Conservation (phyloP, 2,797 vertebrate species). For the Tenualosa thibaudeaui region DNA sequence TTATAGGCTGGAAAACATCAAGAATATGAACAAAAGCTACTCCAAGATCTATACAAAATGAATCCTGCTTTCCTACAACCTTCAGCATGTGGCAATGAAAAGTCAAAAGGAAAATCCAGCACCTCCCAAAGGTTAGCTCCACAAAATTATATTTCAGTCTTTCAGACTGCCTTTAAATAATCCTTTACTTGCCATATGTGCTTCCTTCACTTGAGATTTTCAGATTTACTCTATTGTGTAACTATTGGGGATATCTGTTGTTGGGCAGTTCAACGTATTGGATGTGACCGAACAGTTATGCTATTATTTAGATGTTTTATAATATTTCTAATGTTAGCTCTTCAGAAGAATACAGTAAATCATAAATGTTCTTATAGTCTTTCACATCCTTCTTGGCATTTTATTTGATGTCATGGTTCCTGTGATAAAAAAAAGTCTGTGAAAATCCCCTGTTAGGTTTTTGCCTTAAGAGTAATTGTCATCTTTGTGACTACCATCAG, state of each 20-base stretch:
- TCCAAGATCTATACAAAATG: constrained; percentile 87
- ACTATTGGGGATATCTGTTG: too few species aligned
- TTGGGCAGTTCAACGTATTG: too few species aligned
- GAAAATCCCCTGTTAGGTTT: too few species aligned
- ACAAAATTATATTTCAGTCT: neutral
- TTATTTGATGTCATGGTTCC: too few species aligned
- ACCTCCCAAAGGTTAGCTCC: constrained; percentile 78
- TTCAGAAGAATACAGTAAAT: too few species aligned
- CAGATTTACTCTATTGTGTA: neutral
- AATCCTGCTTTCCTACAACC: constrained; percentile 86
- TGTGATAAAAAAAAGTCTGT: neutral
- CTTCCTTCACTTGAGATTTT: neutral
- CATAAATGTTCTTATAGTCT: too few species aligned
- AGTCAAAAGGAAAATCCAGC: constrained; percentile 86
- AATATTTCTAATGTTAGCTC: too few species aligned
- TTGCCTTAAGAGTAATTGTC: neutral
- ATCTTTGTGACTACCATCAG: neutral
- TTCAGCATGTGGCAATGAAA: constrained; percentile 82
- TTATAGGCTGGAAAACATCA: constrained; percentile 86
- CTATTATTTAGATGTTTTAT: too few species aligned
- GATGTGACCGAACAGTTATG: too few species aligned
- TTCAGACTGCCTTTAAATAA: neutral
- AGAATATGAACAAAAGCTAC: constrained; percentile 88
- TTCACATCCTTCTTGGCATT: too few species aligned
- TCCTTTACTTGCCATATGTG: neutral